A percentile compares a stretch with the other conserved stretches of the same genome.
phyloP scores from a whole-genome alignment of 2,888 invertebrate genomes.

The Morpho helenor region DNA sequence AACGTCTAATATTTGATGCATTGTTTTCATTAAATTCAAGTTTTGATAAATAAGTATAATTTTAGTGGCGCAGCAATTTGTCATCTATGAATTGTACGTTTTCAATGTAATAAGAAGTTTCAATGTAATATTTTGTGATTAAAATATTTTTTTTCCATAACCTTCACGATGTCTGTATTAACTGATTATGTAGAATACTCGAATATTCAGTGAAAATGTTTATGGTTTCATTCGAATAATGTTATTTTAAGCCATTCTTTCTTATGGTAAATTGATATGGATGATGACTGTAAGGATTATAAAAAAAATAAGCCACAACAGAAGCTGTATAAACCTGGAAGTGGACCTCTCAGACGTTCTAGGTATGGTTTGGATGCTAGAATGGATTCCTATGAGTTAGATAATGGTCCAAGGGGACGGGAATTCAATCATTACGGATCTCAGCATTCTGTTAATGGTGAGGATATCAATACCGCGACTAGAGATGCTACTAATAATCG shows the following conservation, averaged over 20 bases:
- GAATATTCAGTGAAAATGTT: conserved; percentile 15
- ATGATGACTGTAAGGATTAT: conserved; percentile 77
- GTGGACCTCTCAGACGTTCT: conserved; percentile 85
- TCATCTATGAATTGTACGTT: not conserved
- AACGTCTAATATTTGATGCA: conserved; percentile 33
- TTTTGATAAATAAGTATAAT: conserved; percentile 28
- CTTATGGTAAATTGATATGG: conserved; percentile 66
- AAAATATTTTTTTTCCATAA: conserved; percentile 49
- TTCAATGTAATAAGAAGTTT: conserved; percentile 3
- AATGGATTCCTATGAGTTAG: conserved; percentile 67
- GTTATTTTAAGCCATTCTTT: conserved; percentile 44
- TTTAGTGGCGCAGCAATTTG: conserved; percentile 2
- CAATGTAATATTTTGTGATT: conserved; percentile 30
- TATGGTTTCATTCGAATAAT: conserved; percentile 28
- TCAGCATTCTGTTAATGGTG: conserved; percentile 60
- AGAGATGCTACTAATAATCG: conserved; percentile 51
- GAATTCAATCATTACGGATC: conserved; percentile 60
- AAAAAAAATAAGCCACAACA: conserved; percentile 84
- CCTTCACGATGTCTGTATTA: conserved; percentile 44
- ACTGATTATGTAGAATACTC: conserved; percentile 21
- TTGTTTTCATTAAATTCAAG: conserved; percentile 33
- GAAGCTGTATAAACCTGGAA: conserved; percentile 86
- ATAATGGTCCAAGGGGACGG: conserved; percentile 48
- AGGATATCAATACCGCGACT: conserved; percentile 40
- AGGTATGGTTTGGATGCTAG: conserved; percentile 79